Evolutionary conservation across 2,113 vertebrate species (phyloP).

Genomic region (Stictonetta naevosa): DNA sequence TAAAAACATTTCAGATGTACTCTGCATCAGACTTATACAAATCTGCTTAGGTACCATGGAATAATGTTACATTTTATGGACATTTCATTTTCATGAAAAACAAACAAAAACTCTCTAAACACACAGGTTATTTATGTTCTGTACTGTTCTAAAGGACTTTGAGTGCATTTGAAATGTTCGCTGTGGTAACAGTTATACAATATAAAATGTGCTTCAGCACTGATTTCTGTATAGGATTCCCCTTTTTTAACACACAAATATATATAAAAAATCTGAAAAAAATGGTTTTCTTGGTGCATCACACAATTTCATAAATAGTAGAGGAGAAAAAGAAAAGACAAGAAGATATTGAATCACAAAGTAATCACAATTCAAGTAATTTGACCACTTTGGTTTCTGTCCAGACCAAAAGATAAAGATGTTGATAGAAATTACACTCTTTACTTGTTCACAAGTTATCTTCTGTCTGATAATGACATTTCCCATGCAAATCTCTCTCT

Average conservation of each 20-base stretch:
- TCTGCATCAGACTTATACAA: background rate
- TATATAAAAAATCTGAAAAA: background rate
- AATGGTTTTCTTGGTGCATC: background rate
- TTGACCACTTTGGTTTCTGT: background rate
- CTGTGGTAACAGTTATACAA: background rate
- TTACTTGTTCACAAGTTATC: background rate
- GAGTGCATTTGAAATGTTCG: background rate
- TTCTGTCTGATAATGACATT: background rate
- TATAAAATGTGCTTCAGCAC: background rate
- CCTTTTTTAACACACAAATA: background rate
- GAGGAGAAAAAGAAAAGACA: background rate
- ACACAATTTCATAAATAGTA: background rate
- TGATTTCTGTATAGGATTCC: background rate
- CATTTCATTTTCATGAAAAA: background rate
- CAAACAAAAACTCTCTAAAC: background rate
- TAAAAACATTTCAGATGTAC: background rate
- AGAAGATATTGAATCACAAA: background rate
- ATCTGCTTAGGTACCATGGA: accelerated
- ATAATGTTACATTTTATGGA: background rate
- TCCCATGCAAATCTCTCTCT: background rate
- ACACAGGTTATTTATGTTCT: background rate
- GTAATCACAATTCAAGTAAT: background rate
- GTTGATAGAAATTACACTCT: background rate
- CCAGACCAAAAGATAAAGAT: background rate
- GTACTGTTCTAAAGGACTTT: background rate